These are phyloP conservation scores for Propithecus deckenii DNA, from an alignment of 2,797 vertebrate genomes.

Conservation along the genomic window DNA sequence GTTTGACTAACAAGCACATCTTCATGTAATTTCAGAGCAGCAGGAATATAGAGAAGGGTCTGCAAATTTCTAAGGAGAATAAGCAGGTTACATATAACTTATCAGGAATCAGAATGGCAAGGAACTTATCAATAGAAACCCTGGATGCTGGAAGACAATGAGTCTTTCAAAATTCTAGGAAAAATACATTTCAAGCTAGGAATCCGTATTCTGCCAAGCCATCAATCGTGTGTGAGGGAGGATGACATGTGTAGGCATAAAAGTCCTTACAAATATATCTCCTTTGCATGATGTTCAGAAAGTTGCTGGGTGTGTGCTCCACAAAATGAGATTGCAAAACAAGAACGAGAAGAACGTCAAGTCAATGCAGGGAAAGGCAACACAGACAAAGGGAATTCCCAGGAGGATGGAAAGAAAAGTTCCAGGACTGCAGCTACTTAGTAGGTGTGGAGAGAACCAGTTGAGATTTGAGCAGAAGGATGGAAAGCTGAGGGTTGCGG, in stretches of 20 bases:
- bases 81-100: background rate
- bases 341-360: background rate
- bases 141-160: background rate
- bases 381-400: background rate
- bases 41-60: background rate
- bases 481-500: background rate
- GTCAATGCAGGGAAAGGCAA: background rate
- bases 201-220: slow-evolving; percentile 1
- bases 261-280: background rate
- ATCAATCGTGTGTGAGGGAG: background rate
- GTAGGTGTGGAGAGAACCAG: background rate
- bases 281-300: slow-evolving; percentile 17
- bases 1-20: background rate
- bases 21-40: slow-evolving; percentile 5
- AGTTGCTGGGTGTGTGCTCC: background rate
- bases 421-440: background rate
- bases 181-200: background rate
- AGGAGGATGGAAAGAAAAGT: background rate
- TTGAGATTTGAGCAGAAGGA: background rate
- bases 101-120: background rate
- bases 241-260: background rate
- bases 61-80: background rate
- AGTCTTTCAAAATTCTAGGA: slow-evolving; percentile 30
- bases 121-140: background rate
- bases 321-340: background rate